phyloP scores from a whole-genome alignment of 2,888 invertebrate species.

The Coelinius sp. region DNA sequence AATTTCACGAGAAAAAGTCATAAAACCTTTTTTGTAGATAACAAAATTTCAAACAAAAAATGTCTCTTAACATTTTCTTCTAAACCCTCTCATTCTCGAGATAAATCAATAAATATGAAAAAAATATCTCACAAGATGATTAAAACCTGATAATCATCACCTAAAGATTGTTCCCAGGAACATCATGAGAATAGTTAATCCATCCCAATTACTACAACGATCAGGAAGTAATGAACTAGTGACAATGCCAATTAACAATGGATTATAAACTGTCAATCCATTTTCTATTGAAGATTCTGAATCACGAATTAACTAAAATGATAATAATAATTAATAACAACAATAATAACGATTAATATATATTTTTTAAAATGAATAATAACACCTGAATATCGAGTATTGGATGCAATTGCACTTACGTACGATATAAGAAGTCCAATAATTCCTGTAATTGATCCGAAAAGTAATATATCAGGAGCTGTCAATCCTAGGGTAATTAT shows the following conservation, averaged over 20 bases:
- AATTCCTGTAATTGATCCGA: conserved; percentile 58
- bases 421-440: conserved; percentile 63
- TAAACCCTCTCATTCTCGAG: no score
- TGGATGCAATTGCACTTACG: conserved; percentile 60
- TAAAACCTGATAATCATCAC: conserved; percentile 54
- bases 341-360: no score
- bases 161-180: conserved; percentile 59
- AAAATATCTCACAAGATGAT: background rate
- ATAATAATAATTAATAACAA: background rate
- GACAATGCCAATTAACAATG: conserved; percentile 59
- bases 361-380: no score
- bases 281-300: conserved; percentile 54
- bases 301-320: conserved; percentile 43
- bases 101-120: background rate
- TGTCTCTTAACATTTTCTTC: no score
- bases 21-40: no score
- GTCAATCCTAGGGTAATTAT: conserved; percentile 62
- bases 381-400: no score
- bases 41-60: no score
- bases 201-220: conserved; percentile 57
- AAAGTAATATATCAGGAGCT: conserved; percentile 58
- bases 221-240: conserved; percentile 57
- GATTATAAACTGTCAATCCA: conserved; percentile 66
- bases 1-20: no score
- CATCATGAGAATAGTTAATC: conserved; percentile 55